These are phyloP conservation scores for Euphonia xanthogaster DNA, from an alignment of 2,797 vertebrate genomes.

Conservation along the genomic window DNA sequence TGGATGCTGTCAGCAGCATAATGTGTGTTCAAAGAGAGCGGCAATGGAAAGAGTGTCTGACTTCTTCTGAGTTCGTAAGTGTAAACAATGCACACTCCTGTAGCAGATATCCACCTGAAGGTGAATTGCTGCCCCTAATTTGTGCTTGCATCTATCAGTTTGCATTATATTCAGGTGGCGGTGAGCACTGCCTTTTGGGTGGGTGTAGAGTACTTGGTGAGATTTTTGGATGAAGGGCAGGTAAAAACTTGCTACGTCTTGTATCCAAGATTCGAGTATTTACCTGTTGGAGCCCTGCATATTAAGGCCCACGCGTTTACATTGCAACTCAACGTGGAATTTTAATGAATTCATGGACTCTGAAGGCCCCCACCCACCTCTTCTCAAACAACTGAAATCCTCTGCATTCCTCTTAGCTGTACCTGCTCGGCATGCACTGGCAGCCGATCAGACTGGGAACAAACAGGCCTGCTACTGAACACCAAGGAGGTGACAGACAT, in stretches of 20 bases:
- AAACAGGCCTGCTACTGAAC: background rate
- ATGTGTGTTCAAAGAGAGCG: background rate
- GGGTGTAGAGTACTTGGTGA: conserved; percentile 31
- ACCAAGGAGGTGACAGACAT: background rate
- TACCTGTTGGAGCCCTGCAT: conserved; percentile 63
- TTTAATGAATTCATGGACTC: conserved; percentile 55
- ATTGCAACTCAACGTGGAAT: conserved; percentile 37
- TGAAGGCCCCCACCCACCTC: conserved; percentile 13
- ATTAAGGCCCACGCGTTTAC: conserved; percentile 57
- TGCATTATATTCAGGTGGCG: conserved; percentile 28
- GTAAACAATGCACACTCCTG: background rate
- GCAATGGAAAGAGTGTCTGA: background rate
- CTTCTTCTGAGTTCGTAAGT: background rate
- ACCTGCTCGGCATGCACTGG: background rate
- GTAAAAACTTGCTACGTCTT: conserved; percentile 67
- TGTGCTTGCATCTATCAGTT: background rate
- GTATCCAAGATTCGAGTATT: conserved; percentile 64
- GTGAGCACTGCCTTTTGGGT: conserved; percentile 41
- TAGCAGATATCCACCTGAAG: background rate
- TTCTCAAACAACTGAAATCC: conserved; percentile 12
- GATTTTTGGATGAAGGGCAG: conserved; percentile 63
- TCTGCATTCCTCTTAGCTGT: conserved; percentile 28
- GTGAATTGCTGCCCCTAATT: background rate
- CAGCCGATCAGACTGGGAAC: background rate
- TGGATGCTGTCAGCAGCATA: background rate